Evolutionary conservation across 2,113 vertebrate genomes (phyloP), one percentile per base, ranked within the genome.

Genomic region (Centropus unirufus): DNA sequence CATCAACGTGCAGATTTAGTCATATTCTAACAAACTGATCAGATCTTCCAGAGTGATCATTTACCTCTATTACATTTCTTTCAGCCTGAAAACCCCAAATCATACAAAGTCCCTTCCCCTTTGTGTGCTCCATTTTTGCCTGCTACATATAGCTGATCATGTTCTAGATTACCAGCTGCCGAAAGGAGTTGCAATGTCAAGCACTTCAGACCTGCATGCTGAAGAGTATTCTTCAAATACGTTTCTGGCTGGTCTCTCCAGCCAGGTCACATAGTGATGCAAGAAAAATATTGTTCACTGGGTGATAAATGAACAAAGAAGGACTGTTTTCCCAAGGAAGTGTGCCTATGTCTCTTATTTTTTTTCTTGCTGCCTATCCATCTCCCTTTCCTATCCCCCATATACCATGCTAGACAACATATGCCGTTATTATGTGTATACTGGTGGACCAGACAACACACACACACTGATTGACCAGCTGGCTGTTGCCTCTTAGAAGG

Each of bases 261-360:
- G 55, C 14, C 4, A 57, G 30, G 26, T 57, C 19, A 36, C 0
- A 0, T 1, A 2, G 12, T 51, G 32, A 52, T 0, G 29, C 16
- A 54, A 32, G 8, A 49, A 77, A 84, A 58, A n/a, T 3, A 18
- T 19, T 84, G 23, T 8, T 81, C 2, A 7, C 9, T 44, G 40
- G 27, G 20, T 61, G 57, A 34, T 21, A 78, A 90, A 67, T 32
- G 44, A 63, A 59, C 30, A 26, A 59, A 73, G 39, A 80, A 58
- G 17, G 21, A 57, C 19, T 0, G 0, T 32, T 92, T 78, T 62
- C 47, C n/a, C 61, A 73, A 42, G 19, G 29, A 62, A 0, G 2
- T 34, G 8, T 51, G 12, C n/a, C 15, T 47, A 22, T 72, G 21
- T 14, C 8, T 3, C 7, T 12, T 47, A 47, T 47, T 20, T 34